A percentile compares a stretch with the other conserved stretches of the same genome.
Evolutionary conservation across 2,888 invertebrate species (phyloP).

Genomic region (Monopis laevigella): DNA sequence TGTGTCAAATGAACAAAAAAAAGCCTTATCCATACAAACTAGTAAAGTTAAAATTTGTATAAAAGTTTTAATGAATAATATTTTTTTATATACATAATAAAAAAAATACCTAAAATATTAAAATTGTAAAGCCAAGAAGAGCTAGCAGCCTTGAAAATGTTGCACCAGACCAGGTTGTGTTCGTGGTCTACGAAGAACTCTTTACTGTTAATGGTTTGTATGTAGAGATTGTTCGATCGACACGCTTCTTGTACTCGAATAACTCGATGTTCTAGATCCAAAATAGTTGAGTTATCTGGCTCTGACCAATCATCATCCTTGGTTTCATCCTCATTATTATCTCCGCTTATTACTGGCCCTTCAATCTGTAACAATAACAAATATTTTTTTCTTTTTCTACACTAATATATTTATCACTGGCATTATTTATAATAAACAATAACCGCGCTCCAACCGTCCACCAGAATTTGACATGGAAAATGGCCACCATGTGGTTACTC

Average conservation of each 20-base stretch:
- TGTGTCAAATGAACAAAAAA: no score
- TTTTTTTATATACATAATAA: no score
- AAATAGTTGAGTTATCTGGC: conserved; percentile 43
- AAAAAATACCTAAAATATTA: conserved; percentile 71
- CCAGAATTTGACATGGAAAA: no score
- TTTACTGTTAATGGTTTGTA: conserved; percentile 71
- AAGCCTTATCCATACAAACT: no score
- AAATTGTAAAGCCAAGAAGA: conserved; percentile 86
- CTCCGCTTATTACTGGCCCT: conserved; percentile 45
- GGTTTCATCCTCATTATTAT: conserved; percentile 19
- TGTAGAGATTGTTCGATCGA: conserved; percentile 33
- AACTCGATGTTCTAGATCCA: conserved; percentile 58
- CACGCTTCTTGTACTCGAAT: conserved; percentile 57
- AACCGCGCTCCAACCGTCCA: no score
- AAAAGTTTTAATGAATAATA: no score
- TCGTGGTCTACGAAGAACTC: conserved; percentile 76
- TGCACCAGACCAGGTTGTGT: conserved; percentile 78
- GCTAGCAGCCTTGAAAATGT: conserved; percentile 79
- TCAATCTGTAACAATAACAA: conserved; percentile 38
- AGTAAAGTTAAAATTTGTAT: no score
- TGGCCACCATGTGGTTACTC: no score
- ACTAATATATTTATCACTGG: no score
- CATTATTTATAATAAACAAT: no score
- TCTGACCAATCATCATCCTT: conserved; percentile 31
- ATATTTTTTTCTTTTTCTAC: background rate